Conservation (phyloP, 2,113 vertebrate species). For the Zootoca vivipara region DNA sequence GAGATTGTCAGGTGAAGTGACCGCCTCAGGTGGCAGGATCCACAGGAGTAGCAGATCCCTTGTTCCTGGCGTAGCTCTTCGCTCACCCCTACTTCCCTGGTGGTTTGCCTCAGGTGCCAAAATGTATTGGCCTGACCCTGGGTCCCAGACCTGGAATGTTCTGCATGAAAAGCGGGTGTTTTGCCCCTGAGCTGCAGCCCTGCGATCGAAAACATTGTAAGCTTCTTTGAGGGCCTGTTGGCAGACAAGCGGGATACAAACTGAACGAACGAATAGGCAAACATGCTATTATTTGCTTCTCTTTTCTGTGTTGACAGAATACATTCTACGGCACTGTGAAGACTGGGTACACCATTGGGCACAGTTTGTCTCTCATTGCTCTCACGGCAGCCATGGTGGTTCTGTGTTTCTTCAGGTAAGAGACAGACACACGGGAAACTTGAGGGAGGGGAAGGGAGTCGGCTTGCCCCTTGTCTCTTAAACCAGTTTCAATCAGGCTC, state of each 20-base stretch:
- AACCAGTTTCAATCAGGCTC: neutral
- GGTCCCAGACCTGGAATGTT: too few relatives aligned
- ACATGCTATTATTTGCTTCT: too few relatives aligned
- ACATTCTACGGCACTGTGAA: conserved; percentile 86
- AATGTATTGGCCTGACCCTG: too few relatives aligned
- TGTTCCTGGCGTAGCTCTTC: too few relatives aligned
- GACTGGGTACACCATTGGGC: conserved; percentile 91
- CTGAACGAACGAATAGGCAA: too few relatives aligned
- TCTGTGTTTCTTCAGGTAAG: conserved; percentile 93
- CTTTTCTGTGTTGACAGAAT: conserved; percentile 60
- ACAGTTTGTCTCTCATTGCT: conserved; percentile 89
- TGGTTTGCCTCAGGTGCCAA: too few relatives aligned
- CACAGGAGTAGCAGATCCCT: too few relatives aligned
- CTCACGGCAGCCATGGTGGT: conserved; percentile 87
- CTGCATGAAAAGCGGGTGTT: too few relatives aligned
- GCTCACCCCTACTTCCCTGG: too few relatives aligned
- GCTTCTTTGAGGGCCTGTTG: neutral
- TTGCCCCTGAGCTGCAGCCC: neutral
- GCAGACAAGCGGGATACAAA: too few relatives aligned
- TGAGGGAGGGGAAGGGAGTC: rapidly evolving
- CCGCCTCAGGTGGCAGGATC: too few relatives aligned
- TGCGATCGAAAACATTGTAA: neutral
- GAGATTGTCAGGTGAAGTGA: too few relatives aligned
- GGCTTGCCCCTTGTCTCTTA: neutral
- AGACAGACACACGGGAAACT: neutral